Evolutionary conservation across 2,797 vertebrate genomes (phyloP).

Genomic region (Helostoma temminkii): DNA sequence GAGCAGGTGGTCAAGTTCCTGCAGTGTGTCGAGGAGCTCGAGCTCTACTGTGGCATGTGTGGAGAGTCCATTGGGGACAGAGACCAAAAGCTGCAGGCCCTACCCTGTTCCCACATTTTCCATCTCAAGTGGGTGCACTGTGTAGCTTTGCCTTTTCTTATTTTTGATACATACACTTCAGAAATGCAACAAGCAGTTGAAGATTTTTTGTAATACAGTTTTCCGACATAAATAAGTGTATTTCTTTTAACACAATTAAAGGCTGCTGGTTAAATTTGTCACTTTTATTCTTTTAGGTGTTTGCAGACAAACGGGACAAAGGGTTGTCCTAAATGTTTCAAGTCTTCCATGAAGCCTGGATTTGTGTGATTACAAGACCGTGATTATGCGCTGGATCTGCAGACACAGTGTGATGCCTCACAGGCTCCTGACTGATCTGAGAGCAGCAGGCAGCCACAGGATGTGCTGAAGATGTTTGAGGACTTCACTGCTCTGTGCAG

Average conservation of each 20-base stretch:
- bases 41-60: constrained; percentile 99
- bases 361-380: constrained; percentile 88
- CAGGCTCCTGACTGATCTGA: constrained; percentile 58
- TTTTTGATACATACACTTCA: background rate
- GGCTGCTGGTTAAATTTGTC: background rate
- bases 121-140: constrained; percentile 90
- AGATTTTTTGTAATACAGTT: no score
- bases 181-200: background rate
- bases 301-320: constrained; percentile 93
- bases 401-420: constrained; percentile 56
- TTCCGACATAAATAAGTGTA: no score
- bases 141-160: background rate
- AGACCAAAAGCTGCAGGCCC: constrained; percentile 96
- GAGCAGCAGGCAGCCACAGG: constrained; percentile 61
- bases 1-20: constrained; percentile 97
- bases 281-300: constrained; percentile 85
- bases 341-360: constrained; percentile 94
- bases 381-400: constrained; percentile 55
- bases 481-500: constrained; percentile 47
- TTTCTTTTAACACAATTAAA: background rate
- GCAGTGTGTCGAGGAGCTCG: constrained; percentile 97
- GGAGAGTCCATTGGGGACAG: constrained; percentile 98
- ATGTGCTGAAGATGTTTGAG: constrained; percentile 48
- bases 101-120: constrained; percentile 98
- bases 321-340: constrained; percentile 95